Evolutionary conservation across 2,797 vertebrate genomes (phyloP), one percentile per base, ranked within the genome.

Genomic region (Sus cebifrons): DNA sequence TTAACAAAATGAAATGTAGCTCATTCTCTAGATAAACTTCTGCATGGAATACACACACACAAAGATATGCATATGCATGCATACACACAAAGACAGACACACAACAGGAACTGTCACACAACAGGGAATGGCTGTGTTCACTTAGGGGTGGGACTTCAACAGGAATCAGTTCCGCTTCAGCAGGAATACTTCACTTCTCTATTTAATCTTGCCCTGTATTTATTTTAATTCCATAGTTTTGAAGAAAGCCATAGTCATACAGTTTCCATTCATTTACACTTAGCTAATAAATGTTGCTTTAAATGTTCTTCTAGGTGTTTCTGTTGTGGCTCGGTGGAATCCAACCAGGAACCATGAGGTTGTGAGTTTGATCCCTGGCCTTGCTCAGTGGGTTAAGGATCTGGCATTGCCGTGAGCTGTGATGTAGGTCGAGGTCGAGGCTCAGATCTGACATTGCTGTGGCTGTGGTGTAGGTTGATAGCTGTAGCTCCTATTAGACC

Each of bases 201-300:
- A 29, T 95, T 94, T 78, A 88, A 86, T 65, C 6, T 71, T 86
- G 21, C 23, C 32, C 40, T 23, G 1, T 10, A 44, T 67, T 86
- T 82, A 54, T 56, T 91, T 94, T 32, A 88, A 75, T 67, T 82
- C 4, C 23, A 23, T 49, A 54, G 73, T 56, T 81, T 90, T 85
- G 13, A 94, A 89, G 14, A 18, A 94, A 94, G 10, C 5, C 27
- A 36, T 78, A 49, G n/a, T 11, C 14, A 60, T 3, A 0, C 44
- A 36, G 8, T 32, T 68, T 44, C 3, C 70, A 62, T 86, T 74
- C 40, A 94, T 49, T 94, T 65, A 79, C 15, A 79, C 14, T 78
- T 95, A 84, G 16, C 21, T 94, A 70, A 82, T 77, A 56, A 93
- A 78, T 70, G 0, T 27, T 85, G 36, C 21, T 65, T 71, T 81